phyloP scores from a whole-genome alignment of 2,113 vertebrate genomes.

The Saccopteryx bilineata region DNA sequence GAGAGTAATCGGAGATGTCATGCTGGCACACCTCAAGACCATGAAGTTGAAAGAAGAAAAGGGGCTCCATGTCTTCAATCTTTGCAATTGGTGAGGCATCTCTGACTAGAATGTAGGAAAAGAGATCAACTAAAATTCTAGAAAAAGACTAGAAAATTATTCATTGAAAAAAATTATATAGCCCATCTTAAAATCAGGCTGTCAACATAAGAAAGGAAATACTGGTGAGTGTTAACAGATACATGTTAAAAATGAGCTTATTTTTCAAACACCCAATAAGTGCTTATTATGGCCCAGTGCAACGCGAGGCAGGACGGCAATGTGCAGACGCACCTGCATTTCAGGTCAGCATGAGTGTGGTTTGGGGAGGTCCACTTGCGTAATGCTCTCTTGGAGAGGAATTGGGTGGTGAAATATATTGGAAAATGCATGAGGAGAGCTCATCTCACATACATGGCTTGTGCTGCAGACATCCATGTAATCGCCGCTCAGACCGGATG shows the following conservation, averaged over 20 bases:
- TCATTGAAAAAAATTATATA: not conserved
- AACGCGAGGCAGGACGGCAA: not conserved
- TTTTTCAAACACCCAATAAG: not conserved
- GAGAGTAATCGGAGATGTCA: not conserved
- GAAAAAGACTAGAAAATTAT: not conserved
- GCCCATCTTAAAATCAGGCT: not conserved
- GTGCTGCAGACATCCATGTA: not conserved
- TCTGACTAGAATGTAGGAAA: not conserved
- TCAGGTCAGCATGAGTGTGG: not conserved
- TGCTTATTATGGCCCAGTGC: not conserved
- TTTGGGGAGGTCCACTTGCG: not conserved
- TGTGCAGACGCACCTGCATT: not conserved
- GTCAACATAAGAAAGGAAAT: not conserved
- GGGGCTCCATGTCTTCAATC: not conserved
- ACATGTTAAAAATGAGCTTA: not conserved
- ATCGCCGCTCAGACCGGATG: not conserved
- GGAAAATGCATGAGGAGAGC: not conserved
- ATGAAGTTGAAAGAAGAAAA: not conserved
- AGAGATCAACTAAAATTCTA: slow-evolving; percentile 22
- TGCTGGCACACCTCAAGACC: not conserved
- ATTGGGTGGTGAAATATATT: not conserved
- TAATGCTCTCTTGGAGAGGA: not conserved
- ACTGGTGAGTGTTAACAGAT: slow-evolving; percentile 26
- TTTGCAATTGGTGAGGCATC: not conserved
- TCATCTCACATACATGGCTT: not conserved